These are phyloP conservation scores for Pristionchus exspectatus DNA, from an alignment of 2,888 invertebrate genomes.

Conservation along the genomic window DNA sequence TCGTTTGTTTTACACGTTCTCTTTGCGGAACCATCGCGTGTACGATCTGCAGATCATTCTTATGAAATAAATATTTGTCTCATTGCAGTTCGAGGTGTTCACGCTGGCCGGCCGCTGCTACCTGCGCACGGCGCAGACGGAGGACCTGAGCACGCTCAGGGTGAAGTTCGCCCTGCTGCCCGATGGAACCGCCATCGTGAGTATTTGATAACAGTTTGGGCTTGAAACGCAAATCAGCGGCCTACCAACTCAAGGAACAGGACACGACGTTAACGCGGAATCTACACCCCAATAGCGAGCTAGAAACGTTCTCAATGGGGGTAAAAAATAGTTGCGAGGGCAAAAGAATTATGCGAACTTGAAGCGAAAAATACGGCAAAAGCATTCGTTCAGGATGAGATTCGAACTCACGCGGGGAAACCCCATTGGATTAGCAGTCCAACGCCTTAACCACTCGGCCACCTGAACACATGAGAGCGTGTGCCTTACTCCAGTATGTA, in stretches of 20 bases:
- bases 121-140: not conserved
- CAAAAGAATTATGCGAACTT: not conserved
- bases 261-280: not conserved
- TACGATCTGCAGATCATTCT: too few species aligned
- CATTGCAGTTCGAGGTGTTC: slow-evolving; percentile 7
- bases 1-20: too few species aligned
- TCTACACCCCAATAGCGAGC: not conserved
- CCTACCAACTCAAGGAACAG: too few species aligned
- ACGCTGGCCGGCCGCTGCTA: not conserved
- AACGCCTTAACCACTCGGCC: slow-evolving; percentile 79
- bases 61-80: too few species aligned
- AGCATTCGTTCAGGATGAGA: slow-evolving; percentile 72
- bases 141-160: not conserved
- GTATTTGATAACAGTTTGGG: not conserved
- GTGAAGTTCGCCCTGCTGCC: slow-evolving; percentile 26
- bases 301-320: not conserved
- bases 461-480: slow-evolving; percentile 67
- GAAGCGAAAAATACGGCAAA: slow-evolving; percentile 56
- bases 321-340: not conserved
- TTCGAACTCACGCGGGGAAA: slow-evolving; percentile 79
- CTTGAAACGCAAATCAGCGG: not conserved
- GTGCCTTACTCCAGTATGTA: slow-evolving; percentile 40
- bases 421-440: slow-evolving; percentile 79
- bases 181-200: not conserved
- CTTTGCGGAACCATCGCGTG: too few species aligned